Evolutionary conservation across 2,113 vertebrate genomes (phyloP).

Genomic region (Megaceryle maxima): DNA sequence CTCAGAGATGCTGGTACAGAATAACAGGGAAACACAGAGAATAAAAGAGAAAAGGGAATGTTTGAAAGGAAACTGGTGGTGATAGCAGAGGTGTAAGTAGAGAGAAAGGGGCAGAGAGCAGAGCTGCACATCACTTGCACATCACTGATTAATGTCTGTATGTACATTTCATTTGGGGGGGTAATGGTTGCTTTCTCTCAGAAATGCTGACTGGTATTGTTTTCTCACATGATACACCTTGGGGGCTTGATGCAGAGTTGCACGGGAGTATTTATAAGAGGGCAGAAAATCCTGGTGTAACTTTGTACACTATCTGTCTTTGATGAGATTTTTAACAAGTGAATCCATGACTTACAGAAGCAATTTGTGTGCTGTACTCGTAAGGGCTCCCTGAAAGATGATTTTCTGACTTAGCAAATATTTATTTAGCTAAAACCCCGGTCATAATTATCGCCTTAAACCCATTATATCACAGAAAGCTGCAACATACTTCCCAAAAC

Average conservation of each 20-base stretch:
- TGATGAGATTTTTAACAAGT: fast-evolving
- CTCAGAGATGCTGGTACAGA: neutral
- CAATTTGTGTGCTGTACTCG: neutral
- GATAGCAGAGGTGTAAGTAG: neutral
- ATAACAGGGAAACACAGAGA: neutral
- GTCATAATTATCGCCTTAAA: neutral
- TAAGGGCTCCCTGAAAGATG: neutral
- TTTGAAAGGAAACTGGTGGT: neutral
- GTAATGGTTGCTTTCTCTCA: neutral
- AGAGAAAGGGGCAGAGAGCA: neutral
- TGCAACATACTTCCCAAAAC: neutral
- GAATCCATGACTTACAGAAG: neutral
- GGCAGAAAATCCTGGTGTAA: neutral
- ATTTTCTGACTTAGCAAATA: neutral
- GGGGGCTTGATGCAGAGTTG: neutral
- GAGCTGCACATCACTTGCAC: neutral
- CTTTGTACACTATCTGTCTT: neutral
- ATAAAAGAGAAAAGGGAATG: neutral
- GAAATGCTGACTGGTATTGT: neutral
- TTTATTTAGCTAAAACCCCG: neutral
- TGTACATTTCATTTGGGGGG: neutral
- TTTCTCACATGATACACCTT: neutral
- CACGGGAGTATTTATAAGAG: neutral
- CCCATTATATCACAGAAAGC: neutral
- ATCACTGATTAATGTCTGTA: neutral